Percentiles rank a stretch among this genome's conserved stretches.
phyloP scores from a whole-genome alignment of 2,797 vertebrate species.

The Danio aesculapii region DNA sequence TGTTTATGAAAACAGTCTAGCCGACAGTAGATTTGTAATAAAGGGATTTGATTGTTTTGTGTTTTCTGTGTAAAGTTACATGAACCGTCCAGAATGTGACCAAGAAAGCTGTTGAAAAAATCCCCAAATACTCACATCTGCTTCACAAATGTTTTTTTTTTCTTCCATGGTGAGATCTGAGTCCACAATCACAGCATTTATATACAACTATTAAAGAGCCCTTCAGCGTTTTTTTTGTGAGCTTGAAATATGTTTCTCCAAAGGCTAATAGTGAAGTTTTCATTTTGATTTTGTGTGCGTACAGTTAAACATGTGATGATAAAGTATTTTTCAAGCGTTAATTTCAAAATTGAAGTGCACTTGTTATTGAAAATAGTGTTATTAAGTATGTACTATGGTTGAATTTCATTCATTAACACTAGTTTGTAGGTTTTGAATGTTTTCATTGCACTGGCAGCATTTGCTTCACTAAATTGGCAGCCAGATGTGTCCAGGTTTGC shows the following conservation, averaged over 20 bases:
- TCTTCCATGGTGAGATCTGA: slow-evolving; percentile 54
- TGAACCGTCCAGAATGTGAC: slow-evolving; percentile 64
- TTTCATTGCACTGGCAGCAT: slow-evolving; percentile 39
- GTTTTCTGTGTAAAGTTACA: slow-evolving; percentile 53
- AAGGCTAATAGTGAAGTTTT: slow-evolving; percentile 20
- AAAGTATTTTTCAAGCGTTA: neutral
- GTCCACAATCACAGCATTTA: slow-evolving; percentile 61
- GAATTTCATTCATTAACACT: slow-evolving; percentile 63
- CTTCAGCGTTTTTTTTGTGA: slow-evolving; percentile 64
- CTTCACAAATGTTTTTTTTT: slow-evolving; percentile 71
- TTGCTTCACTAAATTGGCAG: slow-evolving; percentile 66
- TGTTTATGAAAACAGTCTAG: neutral
- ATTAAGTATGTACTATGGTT: slow-evolving; percentile 48
- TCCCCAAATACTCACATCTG: slow-evolving; percentile 73
- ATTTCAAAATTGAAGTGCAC: neutral
- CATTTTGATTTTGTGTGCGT: slow-evolving; percentile 40
- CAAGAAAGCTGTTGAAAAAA: slow-evolving; percentile 40
- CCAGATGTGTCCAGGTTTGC: slow-evolving; percentile 80
- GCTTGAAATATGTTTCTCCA: slow-evolving; percentile 46
- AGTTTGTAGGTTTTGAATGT: slow-evolving; percentile 63
- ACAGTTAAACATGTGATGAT: slow-evolving; percentile 41
- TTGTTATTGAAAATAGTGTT: neutral
- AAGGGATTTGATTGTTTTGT: slow-evolving; percentile 58
- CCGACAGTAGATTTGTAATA: neutral
- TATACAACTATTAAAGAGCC: slow-evolving; percentile 64